Conservation (phyloP, 1,140 invertebrate genomes). For the Plodia interpunctella region DNA sequence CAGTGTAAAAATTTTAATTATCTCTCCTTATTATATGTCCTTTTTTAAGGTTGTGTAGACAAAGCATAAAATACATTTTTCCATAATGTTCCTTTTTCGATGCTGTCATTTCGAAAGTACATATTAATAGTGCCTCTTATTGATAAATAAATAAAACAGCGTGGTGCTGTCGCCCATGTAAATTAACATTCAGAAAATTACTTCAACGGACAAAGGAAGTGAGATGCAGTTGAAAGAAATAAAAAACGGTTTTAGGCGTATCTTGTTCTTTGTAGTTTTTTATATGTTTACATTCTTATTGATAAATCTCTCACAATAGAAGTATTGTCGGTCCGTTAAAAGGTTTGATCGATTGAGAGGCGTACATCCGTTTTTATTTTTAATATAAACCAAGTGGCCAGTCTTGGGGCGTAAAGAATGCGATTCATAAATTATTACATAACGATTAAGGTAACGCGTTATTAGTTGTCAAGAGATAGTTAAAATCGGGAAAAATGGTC, state of each 20-base stretch:
- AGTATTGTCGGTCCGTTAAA: conserved; percentile 43
- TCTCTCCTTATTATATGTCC: conserved; percentile 11
- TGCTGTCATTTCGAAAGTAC: conserved; percentile 9
- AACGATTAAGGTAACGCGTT: conserved; percentile 56
- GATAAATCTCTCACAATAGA: conserved; percentile 52
- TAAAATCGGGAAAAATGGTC: conserved; percentile 29
- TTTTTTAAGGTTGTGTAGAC: conserved; percentile 19
- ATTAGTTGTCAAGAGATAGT: conserved; percentile 37
- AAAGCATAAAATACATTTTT: conserved; percentile 3
- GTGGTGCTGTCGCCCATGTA: conserved; percentile 8
- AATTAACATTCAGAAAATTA: conserved; percentile 13
- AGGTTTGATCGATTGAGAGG: conserved; percentile 58
- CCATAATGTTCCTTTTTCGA: conserved; percentile 2
- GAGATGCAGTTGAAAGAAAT: conserved; percentile 1
- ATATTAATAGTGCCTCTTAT: conserved; percentile 8
- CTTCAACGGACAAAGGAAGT: conserved; percentile 9
- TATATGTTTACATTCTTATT: conserved; percentile 49
- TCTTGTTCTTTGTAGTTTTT: conserved; percentile 30
- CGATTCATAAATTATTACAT: conserved; percentile 58
- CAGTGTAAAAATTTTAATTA: conserved; percentile 57
- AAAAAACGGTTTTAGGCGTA: conserved; percentile 7
- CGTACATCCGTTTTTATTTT: conserved; percentile 39
- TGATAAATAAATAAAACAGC: conserved; percentile 13
- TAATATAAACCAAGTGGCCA: conserved; percentile 11
- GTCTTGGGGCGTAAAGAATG: conserved; percentile 61